phyloP scores from a whole-genome alignment of 2,888 invertebrate species.

The Sylvicola fuscatus region DNA sequence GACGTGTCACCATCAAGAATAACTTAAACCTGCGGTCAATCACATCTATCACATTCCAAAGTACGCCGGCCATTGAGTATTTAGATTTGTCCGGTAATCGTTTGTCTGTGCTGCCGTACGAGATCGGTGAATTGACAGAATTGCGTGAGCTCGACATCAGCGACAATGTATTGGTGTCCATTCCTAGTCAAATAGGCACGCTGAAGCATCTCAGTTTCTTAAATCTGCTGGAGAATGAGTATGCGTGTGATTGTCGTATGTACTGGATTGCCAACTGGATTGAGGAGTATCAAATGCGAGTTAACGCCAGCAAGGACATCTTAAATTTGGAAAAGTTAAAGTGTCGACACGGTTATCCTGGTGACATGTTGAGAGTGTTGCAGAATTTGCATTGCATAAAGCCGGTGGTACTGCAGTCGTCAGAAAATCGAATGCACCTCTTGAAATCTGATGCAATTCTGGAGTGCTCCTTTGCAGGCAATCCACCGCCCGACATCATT shows the following conservation, averaged over 20 bases:
- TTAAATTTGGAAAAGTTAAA: slow-evolving; percentile 27
- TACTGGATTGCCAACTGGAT: slow-evolving; percentile 52
- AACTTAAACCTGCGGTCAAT: slow-evolving; percentile 39
- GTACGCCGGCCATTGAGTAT: slow-evolving; percentile 35
- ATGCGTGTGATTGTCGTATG: slow-evolving; percentile 74
- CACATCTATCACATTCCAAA: slow-evolving; percentile 38
- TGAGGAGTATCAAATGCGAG: slow-evolving; percentile 28
- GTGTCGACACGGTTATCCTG: slow-evolving; percentile 42
- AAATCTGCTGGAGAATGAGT: slow-evolving; percentile 51
- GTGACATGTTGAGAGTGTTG: slow-evolving; percentile 48
- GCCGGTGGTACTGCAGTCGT: slow-evolving; percentile 36
- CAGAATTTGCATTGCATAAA: slow-evolving; percentile 49
- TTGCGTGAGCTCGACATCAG: slow-evolving; percentile 46
- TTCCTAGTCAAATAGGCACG: slow-evolving; percentile 47
- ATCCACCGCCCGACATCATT: slow-evolving; percentile 58
- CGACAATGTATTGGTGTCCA: slow-evolving; percentile 43
- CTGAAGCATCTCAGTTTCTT: slow-evolving; percentile 40
- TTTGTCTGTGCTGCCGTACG: slow-evolving; percentile 34
- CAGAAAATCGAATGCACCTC: slow-evolving; percentile 39
- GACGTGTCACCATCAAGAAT: slow-evolving; percentile 36
- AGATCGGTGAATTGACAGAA: slow-evolving; percentile 18
- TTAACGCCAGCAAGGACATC: slow-evolving; percentile 15
- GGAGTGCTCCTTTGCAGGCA: slow-evolving; percentile 55
- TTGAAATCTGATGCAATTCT: slow-evolving; percentile 46
- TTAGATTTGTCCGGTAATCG: slow-evolving; percentile 50